phyloP scores from a whole-genome alignment of 2,113 vertebrate species.

The Nyctereutes procyonoides region DNA sequence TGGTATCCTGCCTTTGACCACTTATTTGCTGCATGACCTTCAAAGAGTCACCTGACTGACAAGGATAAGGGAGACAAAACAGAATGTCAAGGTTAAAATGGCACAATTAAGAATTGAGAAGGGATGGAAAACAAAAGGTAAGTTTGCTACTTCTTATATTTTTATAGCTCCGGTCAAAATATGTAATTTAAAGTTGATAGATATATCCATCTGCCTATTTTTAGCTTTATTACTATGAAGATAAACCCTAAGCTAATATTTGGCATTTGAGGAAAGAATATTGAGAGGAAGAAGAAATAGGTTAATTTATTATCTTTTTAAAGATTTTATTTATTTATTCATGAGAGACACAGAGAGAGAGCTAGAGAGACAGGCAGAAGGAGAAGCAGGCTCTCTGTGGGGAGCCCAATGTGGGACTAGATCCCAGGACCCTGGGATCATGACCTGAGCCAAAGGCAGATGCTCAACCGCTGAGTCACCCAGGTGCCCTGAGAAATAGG shows the following conservation, averaged over 20 bases:
- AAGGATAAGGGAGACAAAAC: not conserved
- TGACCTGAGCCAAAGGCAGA: too few relatives aligned
- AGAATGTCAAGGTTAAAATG: not conserved
- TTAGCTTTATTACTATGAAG: slow-evolving; percentile 8
- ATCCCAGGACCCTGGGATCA: too few relatives aligned
- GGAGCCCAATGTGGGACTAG: too few relatives aligned
- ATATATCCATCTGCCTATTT: not conserved
- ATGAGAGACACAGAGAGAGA: too few relatives aligned
- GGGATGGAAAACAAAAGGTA: not conserved
- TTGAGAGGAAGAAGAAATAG: not conserved
- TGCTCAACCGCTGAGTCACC: too few relatives aligned
- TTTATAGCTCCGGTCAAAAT: not conserved
- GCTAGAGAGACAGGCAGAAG: too few relatives aligned
- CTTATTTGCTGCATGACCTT: not conserved
- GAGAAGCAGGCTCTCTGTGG: too few relatives aligned
- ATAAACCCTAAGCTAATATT: slow-evolving; percentile 9
- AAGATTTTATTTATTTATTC: too few relatives aligned
- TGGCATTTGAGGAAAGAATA: not conserved
- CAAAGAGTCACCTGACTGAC: not conserved
- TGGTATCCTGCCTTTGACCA: not conserved
- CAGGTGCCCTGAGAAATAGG: too few relatives aligned
- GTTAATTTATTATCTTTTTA: not conserved
- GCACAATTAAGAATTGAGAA: not conserved
- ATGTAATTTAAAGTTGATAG: slow-evolving; percentile 24
- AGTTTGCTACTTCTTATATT: not conserved